A percentile compares a stretch with the other conserved stretches of the same genome.
phyloP scores from a whole-genome alignment of 2,888 invertebrate species.

The Phorcus lineatus region DNA sequence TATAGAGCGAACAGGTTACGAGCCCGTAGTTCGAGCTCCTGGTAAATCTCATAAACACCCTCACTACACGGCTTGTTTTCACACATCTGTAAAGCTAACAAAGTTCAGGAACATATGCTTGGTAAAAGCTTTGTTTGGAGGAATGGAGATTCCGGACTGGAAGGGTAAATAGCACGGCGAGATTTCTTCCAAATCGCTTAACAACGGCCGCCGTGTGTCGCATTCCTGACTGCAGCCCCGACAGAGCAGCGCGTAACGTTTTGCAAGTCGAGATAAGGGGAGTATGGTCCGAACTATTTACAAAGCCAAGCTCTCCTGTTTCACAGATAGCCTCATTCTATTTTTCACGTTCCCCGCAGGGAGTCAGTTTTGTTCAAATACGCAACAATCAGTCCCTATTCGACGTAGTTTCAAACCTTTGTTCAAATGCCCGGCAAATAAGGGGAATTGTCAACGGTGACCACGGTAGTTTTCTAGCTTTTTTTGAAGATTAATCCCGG shows the following conservation, averaged over 20 bases:
- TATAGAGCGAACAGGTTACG: background rate
- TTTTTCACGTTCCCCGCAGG: background rate
- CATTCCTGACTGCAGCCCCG: background rate
- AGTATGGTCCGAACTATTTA: slow-evolving; percentile 7
- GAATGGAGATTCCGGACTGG: background rate
- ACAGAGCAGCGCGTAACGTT: background rate
- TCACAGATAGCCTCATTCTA: background rate
- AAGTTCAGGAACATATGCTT: background rate
- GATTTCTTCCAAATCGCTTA: slow-evolving; percentile 9
- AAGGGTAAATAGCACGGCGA: background rate
- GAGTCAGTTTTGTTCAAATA: background rate
- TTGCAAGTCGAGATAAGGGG: slow-evolving; percentile 10
- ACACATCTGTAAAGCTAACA: slow-evolving; percentile 13
- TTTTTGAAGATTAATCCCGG: no score
- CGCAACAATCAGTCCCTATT: background rate
- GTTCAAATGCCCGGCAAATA: no score
- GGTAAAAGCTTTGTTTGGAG: background rate
- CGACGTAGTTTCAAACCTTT: background rate
- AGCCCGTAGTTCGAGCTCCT: background rate
- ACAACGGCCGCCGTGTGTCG: slow-evolving; percentile 5
- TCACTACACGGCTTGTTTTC: background rate
- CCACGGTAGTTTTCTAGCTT: no score
- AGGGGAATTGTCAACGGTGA: no score
- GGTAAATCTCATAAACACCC: background rate
- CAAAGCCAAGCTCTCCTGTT: background rate